Percentiles rank a stretch among this genome's conserved stretches.
Evolutionary conservation across 2,888 invertebrate species (phyloP).

Genomic region (Eumerus sabulonum): DNA sequence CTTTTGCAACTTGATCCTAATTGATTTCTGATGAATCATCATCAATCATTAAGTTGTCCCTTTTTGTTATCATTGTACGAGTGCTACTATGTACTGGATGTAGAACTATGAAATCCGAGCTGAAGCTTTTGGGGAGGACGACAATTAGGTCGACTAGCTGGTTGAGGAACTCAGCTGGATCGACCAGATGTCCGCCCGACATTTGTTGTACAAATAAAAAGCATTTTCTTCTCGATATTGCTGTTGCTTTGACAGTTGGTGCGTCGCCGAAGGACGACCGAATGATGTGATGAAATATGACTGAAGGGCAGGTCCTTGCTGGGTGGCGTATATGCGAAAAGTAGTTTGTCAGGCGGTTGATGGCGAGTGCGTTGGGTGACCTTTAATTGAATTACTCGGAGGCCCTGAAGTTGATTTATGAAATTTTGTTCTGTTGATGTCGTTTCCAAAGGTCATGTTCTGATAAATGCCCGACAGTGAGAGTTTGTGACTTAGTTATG

Average conservation of each 20-base stretch:
- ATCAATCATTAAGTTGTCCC: constrained; percentile 60
- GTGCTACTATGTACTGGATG: not conserved
- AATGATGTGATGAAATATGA: constrained; percentile 2
- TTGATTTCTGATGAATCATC: constrained; percentile 64
- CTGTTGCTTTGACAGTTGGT: not conserved
- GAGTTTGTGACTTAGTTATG: constrained; percentile 1
- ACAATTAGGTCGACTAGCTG: not conserved
- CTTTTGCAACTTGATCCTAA: constrained; percentile 47
- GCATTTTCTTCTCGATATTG: not conserved
- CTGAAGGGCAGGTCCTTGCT: not conserved
- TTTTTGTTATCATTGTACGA: constrained; percentile 44
- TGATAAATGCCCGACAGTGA: constrained; percentile 17
- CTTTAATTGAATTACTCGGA: constrained; percentile 44
- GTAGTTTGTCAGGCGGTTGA: no score
- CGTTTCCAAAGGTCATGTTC: constrained; percentile 28
- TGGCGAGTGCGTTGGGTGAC: constrained; percentile 15
- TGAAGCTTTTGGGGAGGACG: not conserved
- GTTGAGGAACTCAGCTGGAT: not conserved
- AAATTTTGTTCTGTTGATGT: constrained; percentile 20
- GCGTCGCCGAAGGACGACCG: not conserved
- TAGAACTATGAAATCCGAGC: not conserved
- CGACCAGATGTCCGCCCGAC: not conserved
- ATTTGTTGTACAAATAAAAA: not conserved
- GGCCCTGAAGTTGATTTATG: constrained; percentile 41
- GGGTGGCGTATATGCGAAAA: not conserved